Conservation (phyloP, 2,113 vertebrate species). For the Terrapene triunguis region DNA sequence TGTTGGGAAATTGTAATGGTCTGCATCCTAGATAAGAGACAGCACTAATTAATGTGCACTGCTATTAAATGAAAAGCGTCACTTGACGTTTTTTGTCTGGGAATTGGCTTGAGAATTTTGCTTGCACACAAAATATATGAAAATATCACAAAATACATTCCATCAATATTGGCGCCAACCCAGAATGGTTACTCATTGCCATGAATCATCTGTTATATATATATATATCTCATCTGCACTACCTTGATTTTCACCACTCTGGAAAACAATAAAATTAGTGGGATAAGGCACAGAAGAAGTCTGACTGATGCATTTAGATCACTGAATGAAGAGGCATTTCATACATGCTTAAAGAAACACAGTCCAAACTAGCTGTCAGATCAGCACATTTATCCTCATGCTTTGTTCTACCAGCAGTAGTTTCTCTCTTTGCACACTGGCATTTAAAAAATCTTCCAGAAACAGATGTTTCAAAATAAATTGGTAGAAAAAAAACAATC, state of each 20-base stretch:
- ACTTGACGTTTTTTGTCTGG: background rate
- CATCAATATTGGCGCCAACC: background rate
- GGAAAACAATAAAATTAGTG: background rate
- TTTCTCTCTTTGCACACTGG: background rate
- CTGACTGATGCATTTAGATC: background rate
- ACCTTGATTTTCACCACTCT: background rate
- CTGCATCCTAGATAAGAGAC: background rate
- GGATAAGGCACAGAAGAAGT: background rate
- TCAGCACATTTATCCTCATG: background rate
- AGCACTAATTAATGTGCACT: background rate
- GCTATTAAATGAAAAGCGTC: background rate
- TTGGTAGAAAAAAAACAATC: constrained; percentile 16
- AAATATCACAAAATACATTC: background rate
- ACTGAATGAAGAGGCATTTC: background rate
- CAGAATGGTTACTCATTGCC: background rate
- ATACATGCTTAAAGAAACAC: background rate
- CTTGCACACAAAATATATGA: background rate
- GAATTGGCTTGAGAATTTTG: background rate
- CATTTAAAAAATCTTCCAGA: constrained; percentile 15
- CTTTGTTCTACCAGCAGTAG: background rate
- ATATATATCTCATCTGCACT: background rate
- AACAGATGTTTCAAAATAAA: constrained; percentile 49
- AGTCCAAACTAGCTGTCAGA: background rate
- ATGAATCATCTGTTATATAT: background rate
- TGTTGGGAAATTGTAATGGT: background rate